Percentiles rank a stretch among this genome's conserved stretches.
phyloP scores from a whole-genome alignment of 30 jellyfish, hydroid and myxozoan species.

The Nemopilema nomurai region DNA sequence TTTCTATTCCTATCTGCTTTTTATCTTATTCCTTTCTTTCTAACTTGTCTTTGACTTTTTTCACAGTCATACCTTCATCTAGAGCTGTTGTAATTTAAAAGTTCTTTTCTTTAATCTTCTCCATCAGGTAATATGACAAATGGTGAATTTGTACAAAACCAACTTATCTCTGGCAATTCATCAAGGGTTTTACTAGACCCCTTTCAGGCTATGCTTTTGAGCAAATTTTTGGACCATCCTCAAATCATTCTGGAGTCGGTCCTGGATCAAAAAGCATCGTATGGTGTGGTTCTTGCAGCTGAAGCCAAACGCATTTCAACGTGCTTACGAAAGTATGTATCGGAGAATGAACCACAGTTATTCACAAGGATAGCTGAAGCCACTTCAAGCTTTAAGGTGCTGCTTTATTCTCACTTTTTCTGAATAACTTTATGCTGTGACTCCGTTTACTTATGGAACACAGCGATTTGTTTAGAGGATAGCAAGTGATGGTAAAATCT shows the following conservation, averaged over 20 bases:
- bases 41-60: too few species aligned
- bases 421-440: too few species aligned
- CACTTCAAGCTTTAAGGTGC: not conserved
- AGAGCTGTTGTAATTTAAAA: too few species aligned
- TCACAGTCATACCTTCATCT: too few species aligned
- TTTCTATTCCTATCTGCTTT: too few species aligned
- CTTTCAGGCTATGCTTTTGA: not conserved
- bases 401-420: not conserved
- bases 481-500: too few species aligned
- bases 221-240: not conserved
- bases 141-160: not conserved
- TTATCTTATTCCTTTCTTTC: too few species aligned
- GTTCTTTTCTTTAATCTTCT: not conserved
- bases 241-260: not conserved
- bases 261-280: not conserved
- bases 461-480: not conserved
- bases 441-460: not conserved
- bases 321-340: not conserved
- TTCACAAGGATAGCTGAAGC: not conserved
- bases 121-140: not conserved
- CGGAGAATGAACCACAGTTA: not conserved
- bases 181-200: not conserved
- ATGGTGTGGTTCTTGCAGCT: slow-evolving; percentile 6
- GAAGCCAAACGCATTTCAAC: slow-evolving; percentile 1
- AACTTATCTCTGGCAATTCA: not conserved